phyloP scores from a whole-genome alignment of 2,113 vertebrate genomes.

The Thunnus thynnus region DNA sequence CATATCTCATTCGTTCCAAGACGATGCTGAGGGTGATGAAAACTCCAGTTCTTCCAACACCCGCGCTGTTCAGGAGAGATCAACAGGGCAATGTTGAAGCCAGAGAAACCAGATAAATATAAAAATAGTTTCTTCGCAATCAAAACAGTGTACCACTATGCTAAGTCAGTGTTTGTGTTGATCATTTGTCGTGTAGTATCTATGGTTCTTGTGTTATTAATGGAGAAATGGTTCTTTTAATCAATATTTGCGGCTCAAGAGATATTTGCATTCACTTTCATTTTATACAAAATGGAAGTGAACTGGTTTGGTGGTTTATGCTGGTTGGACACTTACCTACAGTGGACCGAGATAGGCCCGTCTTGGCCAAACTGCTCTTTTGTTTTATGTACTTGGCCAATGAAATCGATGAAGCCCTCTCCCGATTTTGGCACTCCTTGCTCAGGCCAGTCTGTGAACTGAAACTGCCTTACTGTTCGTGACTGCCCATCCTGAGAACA shows the following conservation, averaged over 20 bases:
- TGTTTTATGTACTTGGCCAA: conserved; percentile 99
- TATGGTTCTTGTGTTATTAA: neutral
- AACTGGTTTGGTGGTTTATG: neutral
- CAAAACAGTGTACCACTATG: neutral
- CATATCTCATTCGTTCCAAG: conserved; percentile 99
- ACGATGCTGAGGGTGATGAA: conserved; percentile 99
- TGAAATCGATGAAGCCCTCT: conserved; percentile 99
- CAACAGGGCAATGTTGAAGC: neutral
- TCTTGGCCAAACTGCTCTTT: conserved; percentile 99
- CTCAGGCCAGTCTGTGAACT: conserved; percentile 99
- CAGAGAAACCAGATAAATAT: neutral
- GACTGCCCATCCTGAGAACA: conserved; percentile 95
- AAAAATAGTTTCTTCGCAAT: neutral
- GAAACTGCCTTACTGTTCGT: conserved; percentile 98
- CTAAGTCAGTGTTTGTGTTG: neutral
- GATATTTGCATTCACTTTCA: neutral
- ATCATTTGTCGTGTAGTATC: neutral
- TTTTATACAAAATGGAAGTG: neutral
- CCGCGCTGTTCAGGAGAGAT: conserved; percentile 86
- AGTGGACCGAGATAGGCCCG: conserved; percentile 99
- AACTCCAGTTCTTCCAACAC: conserved; percentile 97
- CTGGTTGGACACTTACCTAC: conserved; percentile 88
- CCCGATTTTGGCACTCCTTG: conserved; percentile 99
- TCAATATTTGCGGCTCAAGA: neutral
- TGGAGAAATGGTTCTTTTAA: neutral